Evolutionary conservation across 2,113 vertebrate genomes (phyloP).

Genomic region (Otis tarda): DNA sequence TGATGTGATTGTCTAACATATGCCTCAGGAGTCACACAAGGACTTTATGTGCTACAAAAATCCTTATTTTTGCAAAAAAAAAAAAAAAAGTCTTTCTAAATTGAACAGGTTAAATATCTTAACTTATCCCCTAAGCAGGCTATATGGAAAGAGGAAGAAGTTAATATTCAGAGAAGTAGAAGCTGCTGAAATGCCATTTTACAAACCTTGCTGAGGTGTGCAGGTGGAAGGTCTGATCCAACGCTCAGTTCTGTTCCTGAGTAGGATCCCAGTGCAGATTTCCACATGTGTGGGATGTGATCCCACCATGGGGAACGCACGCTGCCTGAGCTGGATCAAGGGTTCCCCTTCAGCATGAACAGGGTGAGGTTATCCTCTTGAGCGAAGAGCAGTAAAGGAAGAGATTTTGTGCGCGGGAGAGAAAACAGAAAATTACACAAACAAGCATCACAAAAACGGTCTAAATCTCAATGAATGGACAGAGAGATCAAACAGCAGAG

Average conservation of each 20-base stretch:
- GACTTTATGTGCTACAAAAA: not conserved
- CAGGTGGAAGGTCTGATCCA: not conserved
- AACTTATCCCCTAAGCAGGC: not conserved
- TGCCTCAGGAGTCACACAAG: not conserved
- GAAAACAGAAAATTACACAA: not conserved
- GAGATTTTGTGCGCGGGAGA: not conserved
- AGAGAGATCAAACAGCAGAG: not conserved
- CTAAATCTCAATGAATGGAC: not conserved
- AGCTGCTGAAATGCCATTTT: not conserved
- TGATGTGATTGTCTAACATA: not conserved
- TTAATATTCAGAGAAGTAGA: not conserved
- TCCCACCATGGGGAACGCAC: not conserved
- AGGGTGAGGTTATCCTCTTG: not conserved
- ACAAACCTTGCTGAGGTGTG: not conserved
- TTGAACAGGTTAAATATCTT: not conserved
- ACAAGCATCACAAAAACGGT: not conserved
- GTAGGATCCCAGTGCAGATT: not conserved
- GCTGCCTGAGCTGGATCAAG: accelerated
- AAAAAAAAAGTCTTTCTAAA: not conserved
- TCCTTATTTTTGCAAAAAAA: not conserved
- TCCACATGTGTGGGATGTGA: accelerated
- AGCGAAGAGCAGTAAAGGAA: not conserved
- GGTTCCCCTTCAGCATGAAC: not conserved
- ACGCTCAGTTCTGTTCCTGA: not conserved
- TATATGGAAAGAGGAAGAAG: not conserved